These are phyloP conservation scores for Oscheius sp. DNA, from an alignment of 2,888 invertebrate genomes.

Conservation along the genomic window DNA sequence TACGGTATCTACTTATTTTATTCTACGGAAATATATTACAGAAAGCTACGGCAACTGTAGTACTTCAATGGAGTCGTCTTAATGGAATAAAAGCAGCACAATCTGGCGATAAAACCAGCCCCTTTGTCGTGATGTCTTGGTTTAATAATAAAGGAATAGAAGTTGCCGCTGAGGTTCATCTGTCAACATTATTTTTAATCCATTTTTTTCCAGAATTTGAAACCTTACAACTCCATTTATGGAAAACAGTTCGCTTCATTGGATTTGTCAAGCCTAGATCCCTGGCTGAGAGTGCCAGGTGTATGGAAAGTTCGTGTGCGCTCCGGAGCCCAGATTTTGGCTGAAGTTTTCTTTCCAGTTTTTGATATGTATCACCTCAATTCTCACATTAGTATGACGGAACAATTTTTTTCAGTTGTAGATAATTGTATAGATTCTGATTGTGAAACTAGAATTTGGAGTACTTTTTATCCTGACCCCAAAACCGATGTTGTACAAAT, in stretches of 20 bases:
- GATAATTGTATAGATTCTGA: slow-evolving; percentile 44
- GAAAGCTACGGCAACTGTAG: slow-evolving; percentile 43
- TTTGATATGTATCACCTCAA: slow-evolving; percentile 3
- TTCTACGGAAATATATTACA: slow-evolving; percentile 9
- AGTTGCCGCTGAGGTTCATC: slow-evolving; percentile 11
- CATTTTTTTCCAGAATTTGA: slow-evolving; percentile 34
- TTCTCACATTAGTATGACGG: neutral
- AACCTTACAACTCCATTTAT: slow-evolving; percentile 66
- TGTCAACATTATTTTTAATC: neutral
- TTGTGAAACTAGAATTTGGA: slow-evolving; percentile 55
- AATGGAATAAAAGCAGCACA: slow-evolving; percentile 5
- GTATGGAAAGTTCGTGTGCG: slow-evolving; percentile 19
- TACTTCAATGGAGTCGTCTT: slow-evolving; percentile 44
- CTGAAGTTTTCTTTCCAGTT: slow-evolving; percentile 44
- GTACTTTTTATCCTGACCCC: slow-evolving; percentile 56
- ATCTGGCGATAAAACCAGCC: slow-evolving; percentile 49
- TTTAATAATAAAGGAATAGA: slow-evolving; percentile 23
- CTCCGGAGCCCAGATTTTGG: slow-evolving; percentile 4
- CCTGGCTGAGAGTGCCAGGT: neutral
- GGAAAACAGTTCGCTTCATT: slow-evolving; percentile 49
- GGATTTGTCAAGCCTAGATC: slow-evolving; percentile 15
- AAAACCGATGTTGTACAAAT: slow-evolving; percentile 55
- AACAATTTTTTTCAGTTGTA: slow-evolving; percentile 44
- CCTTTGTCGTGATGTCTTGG: slow-evolving; percentile 48
- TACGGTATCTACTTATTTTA: slow-evolving; percentile 36